Evolutionary conservation across 2,888 invertebrate genomes (phyloP).

Genomic region (Eilema griseolum): DNA sequence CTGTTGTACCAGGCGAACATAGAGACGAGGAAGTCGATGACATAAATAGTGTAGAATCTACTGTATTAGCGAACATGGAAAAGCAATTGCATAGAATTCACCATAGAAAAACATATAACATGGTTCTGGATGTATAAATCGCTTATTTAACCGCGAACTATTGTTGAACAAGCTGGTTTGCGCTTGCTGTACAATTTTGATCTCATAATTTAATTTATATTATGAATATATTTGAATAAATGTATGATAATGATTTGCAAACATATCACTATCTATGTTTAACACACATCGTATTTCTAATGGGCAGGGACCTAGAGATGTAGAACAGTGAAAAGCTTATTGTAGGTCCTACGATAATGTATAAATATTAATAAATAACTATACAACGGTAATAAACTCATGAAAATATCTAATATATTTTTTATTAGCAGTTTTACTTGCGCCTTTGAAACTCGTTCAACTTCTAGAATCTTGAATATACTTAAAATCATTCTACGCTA

Average conservation of each 20-base stretch:
- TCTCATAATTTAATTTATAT: constrained; percentile 16
- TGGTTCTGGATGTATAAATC: constrained; percentile 34
- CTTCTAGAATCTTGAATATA: neutral
- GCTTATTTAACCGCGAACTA: too few relatives aligned
- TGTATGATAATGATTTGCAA: neutral
- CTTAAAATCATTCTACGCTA: too few relatives aligned
- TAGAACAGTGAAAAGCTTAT: neutral
- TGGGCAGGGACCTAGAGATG: neutral
- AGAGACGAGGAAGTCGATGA: constrained; percentile 48
- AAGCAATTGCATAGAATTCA: constrained; percentile 73
- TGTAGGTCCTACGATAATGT: neutral
- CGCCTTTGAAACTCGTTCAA: neutral
- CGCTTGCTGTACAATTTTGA: constrained; percentile 8
- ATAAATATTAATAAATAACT: too few relatives aligned
- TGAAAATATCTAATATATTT: neutral
- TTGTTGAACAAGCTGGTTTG: neutral
- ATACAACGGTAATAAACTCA: constrained; percentile 1
- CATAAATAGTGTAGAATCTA: constrained; percentile 58
- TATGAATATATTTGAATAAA: neutral
- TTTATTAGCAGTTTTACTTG: neutral
- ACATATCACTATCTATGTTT: neutral
- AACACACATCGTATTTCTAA: neutral
- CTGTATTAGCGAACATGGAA: constrained; percentile 67
- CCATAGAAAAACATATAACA: constrained; percentile 62
- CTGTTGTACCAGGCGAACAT: constrained; percentile 59